These are phyloP conservation scores for Tenebrio molitor DNA, from an alignment of 1,140 invertebrate species.

Conservation along the genomic window DNA sequence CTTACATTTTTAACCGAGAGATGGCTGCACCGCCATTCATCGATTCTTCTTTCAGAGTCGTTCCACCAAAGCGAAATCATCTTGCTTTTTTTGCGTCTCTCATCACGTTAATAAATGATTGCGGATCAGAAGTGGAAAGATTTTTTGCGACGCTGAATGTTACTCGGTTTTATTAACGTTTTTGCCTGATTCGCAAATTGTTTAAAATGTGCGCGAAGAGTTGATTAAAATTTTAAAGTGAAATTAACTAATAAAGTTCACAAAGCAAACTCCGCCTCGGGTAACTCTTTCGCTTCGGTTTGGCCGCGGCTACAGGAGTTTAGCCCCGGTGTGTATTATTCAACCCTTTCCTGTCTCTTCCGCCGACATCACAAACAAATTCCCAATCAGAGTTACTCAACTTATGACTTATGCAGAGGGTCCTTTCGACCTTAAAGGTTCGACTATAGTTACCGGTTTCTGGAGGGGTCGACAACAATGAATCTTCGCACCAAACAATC, in stretches of 20 bases:
- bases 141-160: neutral
- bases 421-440: neutral
- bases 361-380: conserved; percentile 30
- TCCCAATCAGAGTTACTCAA: conserved; percentile 31
- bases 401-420: conserved; percentile 33
- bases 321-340: conserved; percentile 14
- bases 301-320: conserved; percentile 2
- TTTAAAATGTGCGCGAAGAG: neutral
- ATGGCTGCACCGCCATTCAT: conserved; percentile 32
- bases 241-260: conserved; percentile 22
- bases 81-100: conserved; percentile 27
- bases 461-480: too few species aligned
- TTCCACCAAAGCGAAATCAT: conserved; percentile 36
- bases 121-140: conserved; percentile 14
- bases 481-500: too few species aligned
- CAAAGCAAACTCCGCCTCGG: conserved; percentile 13
- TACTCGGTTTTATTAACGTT: too few species aligned
- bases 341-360: neutral
- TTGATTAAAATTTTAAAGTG: conserved; percentile 29
- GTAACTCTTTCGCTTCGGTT: conserved; percentile 7
- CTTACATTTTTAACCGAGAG: conserved; percentile 38
- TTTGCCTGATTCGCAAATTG: too few species aligned
- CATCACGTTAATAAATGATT: conserved; percentile 37
- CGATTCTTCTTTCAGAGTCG: conserved; percentile 28
- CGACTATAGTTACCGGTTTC: neutral